A percentile compares a stretch with the other conserved stretches of the same genome.
Conservation (phyloP, 2,113 vertebrate species). For the Chelonoidis abingdonii region DNA sequence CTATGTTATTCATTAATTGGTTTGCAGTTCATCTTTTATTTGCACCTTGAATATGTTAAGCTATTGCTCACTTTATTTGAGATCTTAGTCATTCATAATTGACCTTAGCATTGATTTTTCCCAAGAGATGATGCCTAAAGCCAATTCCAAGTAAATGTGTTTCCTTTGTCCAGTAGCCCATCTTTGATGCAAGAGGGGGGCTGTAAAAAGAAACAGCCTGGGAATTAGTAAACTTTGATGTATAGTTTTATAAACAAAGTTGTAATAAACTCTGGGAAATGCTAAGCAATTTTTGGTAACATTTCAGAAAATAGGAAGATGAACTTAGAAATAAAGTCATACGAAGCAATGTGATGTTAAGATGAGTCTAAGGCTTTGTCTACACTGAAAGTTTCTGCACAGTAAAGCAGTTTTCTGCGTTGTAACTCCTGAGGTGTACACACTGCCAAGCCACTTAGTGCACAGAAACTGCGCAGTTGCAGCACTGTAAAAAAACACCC, state of each 20-base stretch:
- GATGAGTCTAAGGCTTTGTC: no score
- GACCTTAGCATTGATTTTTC: neutral
- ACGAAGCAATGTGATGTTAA: neutral
- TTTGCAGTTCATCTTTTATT: neutral
- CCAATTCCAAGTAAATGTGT: neutral
- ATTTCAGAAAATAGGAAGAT: rapidly evolving
- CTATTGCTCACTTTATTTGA: neutral
- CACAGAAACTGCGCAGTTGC: no score
- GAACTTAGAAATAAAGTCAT: neutral
- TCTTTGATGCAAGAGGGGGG: neutral
- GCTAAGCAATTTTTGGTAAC: neutral
- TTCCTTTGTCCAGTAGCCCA: neutral
- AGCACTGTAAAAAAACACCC: no score
- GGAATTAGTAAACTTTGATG: neutral
- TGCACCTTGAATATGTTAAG: neutral
- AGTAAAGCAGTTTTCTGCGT: no score
- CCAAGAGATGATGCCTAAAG: neutral
- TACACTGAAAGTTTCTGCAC: no score
- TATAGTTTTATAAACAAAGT: neutral
- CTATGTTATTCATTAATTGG: neutral
- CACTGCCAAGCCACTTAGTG: no score
- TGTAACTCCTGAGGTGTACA: no score
- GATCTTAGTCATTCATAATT: neutral
- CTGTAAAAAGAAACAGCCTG: neutral
- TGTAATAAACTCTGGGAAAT: neutral